Conservation (phyloP, 64 coral and sea anemone genomes). For the Actinia equina region DNA sequence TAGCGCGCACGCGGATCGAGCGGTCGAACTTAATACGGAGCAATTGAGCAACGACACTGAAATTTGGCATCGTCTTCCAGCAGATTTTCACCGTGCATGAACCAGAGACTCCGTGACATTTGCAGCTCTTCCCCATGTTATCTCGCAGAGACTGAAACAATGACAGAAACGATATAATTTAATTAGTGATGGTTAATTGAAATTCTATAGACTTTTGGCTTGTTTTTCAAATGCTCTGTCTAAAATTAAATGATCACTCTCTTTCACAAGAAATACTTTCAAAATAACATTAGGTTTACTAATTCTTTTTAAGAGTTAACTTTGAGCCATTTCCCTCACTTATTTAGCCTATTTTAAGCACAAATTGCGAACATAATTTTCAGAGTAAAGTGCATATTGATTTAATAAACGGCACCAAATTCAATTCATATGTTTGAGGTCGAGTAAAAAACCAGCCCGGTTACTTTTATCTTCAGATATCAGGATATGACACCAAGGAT, state of each 20-base stretch:
- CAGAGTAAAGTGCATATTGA: background rate
- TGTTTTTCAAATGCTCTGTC: background rate
- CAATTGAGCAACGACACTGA: constrained; percentile 26
- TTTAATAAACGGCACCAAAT: background rate
- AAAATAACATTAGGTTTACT: background rate
- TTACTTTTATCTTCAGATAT: background rate
- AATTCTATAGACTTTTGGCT: background rate
- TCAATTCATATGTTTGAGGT: constrained; percentile 11
- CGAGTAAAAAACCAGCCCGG: background rate
- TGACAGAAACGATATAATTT: background rate
- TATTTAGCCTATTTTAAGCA: background rate
- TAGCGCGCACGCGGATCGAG: constrained; percentile 56
- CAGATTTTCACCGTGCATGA: constrained; percentile 76
- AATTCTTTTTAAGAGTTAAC: background rate
- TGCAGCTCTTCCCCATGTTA: constrained; percentile 80
- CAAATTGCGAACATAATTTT: background rate
- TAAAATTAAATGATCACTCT: background rate
- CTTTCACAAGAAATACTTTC: background rate
- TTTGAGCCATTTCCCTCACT: background rate
- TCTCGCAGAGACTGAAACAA: constrained; percentile 58
- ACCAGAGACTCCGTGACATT: constrained; percentile 78
- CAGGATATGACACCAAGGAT: background rate
- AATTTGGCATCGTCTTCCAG: constrained; percentile 78
- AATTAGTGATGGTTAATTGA: background rate
- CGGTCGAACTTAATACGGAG: constrained; percentile 62